Evolutionary conservation across 2,113 vertebrate species (phyloP), one percentile per base, ranked within the genome.

Genomic region (Parotia lawesii): DNA sequence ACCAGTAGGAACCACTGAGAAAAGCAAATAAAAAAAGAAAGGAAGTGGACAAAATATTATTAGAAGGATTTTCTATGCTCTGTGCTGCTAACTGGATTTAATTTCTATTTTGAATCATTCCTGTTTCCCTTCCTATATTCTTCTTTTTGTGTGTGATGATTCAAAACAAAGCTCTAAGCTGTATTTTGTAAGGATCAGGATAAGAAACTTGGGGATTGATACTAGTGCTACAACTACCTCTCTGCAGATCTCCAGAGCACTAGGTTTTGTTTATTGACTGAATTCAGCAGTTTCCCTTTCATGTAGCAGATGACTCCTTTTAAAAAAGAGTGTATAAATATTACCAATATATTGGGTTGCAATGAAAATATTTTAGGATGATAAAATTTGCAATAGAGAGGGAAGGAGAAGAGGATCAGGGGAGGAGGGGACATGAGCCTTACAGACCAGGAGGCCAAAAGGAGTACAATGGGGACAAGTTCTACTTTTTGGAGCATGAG

Each of bases 401-500:
- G 15, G 24, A 69, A 60, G 8, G 19, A 45, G 21, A 22, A 66
- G 44, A 9, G 19, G 21, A 37, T 23, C 5, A 25, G 72, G 9
- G n/a, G 23, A 67, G 10, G 9, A 50, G 16, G 7, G 11, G 3
- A 58, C 20, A 64, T 11, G 4, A 57, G 28, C 22, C 45, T 79
- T 67, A 45, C 5, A 40, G 27, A 71, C 15, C 31, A 84, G 24
- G 12, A 73, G 18, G 22, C 4, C 31, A 67, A 69, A 51, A 72
- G 17, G 16, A 83, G 15, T 40, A 47, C 6, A 37, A 23, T 0
- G 0, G 33, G 24, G 5, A 5, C 0, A 0, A 48, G 48, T 2
- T 1, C 29, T 54, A 19, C 6, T 38, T 81, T 87, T 74, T 48
- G 47, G 12, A 78, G 24, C 16, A n/a, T 12, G 15, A 77, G 13